A percentile compares a stretch with the other conserved stretches of the same genome.
phyloP scores from a whole-genome alignment of 2,797 vertebrate genomes.

The Chromobotia macracanthus region DNA sequence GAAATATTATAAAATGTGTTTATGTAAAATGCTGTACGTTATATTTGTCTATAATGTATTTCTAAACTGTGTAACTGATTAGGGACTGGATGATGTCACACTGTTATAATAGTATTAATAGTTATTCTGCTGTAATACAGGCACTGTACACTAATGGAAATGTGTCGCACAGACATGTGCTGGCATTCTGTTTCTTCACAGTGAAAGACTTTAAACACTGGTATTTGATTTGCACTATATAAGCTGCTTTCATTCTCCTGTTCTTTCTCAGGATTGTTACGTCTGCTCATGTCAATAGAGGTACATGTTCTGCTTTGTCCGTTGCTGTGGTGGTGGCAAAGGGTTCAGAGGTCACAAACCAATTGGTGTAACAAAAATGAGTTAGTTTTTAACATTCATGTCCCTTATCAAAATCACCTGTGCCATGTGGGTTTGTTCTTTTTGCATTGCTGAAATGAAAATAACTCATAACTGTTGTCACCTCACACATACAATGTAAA shows the following conservation, averaged over 20 bases:
- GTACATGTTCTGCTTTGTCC: slow-evolving; percentile 72
- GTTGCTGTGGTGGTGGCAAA: slow-evolving; percentile 62
- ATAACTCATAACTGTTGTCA: slow-evolving; percentile 1
- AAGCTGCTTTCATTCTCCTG: slow-evolving; percentile 58
- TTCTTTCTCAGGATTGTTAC: slow-evolving; percentile 64
- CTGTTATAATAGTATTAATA: too few relatives aligned
- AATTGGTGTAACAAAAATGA: slow-evolving; percentile 66
- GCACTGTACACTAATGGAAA: slow-evolving; percentile 43
- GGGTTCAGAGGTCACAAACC: slow-evolving; percentile 72
- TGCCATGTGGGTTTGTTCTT: slow-evolving; percentile 52
- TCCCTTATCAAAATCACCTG: slow-evolving; percentile 51
- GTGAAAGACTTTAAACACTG: slow-evolving; percentile 66
- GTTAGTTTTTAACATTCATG: slow-evolving; percentile 52
- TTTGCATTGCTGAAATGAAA: slow-evolving; percentile 20
- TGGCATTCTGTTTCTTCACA: slow-evolving; percentile 62
- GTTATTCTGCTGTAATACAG: neutral
- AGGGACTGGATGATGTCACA: too few relatives aligned
- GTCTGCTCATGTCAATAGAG: slow-evolving; percentile 73
- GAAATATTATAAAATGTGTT: neutral
- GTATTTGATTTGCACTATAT: slow-evolving; percentile 65
- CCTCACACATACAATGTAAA: neutral
- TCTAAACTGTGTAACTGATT: neutral
- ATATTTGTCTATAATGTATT: neutral
- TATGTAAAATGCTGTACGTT: too few relatives aligned
- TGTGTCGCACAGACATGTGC: slow-evolving; percentile 70